Conservation (phyloP, 2,888 invertebrate species). For the Xanthorhoe designata region DNA sequence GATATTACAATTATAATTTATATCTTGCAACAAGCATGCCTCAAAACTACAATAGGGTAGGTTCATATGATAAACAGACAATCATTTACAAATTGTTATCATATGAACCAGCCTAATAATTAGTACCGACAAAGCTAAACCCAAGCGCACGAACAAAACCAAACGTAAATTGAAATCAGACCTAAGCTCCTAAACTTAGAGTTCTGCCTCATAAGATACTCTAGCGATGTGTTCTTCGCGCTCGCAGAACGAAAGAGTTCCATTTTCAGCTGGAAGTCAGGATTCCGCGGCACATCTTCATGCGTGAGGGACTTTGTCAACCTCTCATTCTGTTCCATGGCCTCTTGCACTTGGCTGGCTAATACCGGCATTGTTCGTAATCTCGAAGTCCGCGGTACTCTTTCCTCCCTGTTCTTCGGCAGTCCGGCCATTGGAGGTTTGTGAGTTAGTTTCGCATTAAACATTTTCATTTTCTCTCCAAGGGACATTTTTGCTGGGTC, state of each 20-base stretch:
- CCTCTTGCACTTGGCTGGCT: constrained; percentile 88
- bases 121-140: constrained; percentile 57
- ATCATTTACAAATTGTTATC: background rate
- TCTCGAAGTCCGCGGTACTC: constrained; percentile 78
- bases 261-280: constrained; percentile 80
- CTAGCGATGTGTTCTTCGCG: constrained; percentile 80
- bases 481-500: constrained; percentile 90
- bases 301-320: constrained; percentile 80
- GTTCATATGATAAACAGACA: constrained; percentile 20
- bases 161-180: constrained; percentile 72
- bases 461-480: constrained; percentile 90
- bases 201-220: constrained; percentile 81
- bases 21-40: constrained; percentile 52
- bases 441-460: constrained; percentile 87
- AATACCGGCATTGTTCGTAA: constrained; percentile 91
- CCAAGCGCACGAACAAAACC: constrained; percentile 61
- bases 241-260: constrained; percentile 81
- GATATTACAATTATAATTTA: constrained; percentile 20
- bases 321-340: constrained; percentile 85
- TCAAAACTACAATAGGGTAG: constrained; percentile 35
- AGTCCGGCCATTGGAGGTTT: constrained; percentile 74
- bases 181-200: constrained; percentile 83
- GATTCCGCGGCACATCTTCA: constrained; percentile 74
- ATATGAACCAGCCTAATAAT: constrained; percentile 43
- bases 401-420: constrained; percentile 50